These are phyloP conservation scores for Nannospalax galili DNA, from an alignment of 2,113 vertebrate species.

Conservation along the genomic window DNA sequence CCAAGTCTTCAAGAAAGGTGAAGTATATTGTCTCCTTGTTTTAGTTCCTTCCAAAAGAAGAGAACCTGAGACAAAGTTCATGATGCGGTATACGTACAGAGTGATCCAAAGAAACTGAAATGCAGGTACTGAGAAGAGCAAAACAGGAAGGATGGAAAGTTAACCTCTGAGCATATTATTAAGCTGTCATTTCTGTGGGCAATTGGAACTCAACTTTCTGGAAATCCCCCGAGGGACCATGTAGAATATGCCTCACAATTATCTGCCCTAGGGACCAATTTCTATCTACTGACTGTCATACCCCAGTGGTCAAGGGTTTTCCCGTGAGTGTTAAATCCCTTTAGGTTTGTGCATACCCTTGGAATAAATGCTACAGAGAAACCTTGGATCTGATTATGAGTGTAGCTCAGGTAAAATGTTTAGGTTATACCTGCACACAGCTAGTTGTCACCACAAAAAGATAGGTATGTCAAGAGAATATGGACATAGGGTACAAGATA, in stretches of 20 bases:
- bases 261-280: not conserved
- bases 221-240: not conserved
- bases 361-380: not conserved
- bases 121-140: not conserved
- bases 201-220: not conserved
- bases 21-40: not conserved
- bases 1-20: not conserved
- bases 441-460: not conserved
- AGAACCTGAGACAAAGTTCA: not conserved
- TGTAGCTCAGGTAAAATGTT: not conserved
- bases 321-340: not conserved
- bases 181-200: not conserved
- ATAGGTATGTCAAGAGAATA: not conserved
- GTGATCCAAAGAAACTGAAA: not conserved
- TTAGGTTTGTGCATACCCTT: not conserved
- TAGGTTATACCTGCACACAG: not conserved
- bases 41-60: not conserved
- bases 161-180: not conserved
- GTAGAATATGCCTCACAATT: not conserved
- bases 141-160: not conserved
- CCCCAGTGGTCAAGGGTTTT: not conserved
- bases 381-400: not conserved
- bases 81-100: not conserved
- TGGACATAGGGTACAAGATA: not conserved
- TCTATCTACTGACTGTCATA: constrained; percentile 22